These are phyloP conservation scores for Resseliella maxima DNA, from an alignment of 2,888 invertebrate genomes.

Conservation along the genomic window DNA sequence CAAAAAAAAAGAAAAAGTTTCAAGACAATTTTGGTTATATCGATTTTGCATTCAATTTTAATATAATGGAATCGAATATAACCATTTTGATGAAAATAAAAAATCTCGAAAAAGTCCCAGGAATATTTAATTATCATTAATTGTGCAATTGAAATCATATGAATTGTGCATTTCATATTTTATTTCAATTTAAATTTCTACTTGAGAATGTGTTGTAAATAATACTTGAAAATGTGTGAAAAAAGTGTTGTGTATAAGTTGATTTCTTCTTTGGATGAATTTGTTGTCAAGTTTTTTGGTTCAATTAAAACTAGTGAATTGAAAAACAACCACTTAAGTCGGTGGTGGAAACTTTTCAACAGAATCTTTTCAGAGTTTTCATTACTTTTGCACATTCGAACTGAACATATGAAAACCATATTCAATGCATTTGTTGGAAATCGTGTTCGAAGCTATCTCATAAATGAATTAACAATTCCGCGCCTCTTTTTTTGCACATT, in stretches of 20 bases:
- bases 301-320: constrained; percentile 13
- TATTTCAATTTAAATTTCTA: too few relatives aligned
- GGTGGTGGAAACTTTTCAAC: neutral
- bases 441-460: neutral
- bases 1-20: neutral
- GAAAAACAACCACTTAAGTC: neutral
- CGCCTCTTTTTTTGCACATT: neutral
- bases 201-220: too few relatives aligned
- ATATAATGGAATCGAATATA: too few relatives aligned
- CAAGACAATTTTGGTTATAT: too few relatives aligned
- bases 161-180: too few relatives aligned
- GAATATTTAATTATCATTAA: too few relatives aligned
- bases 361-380: neutral
- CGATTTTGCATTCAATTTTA: too few relatives aligned
- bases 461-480: neutral
- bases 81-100: too few relatives aligned
- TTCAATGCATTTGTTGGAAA: neutral
- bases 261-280: neutral
- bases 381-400: neutral
- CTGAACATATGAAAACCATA: too few relatives aligned
- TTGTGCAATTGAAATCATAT: too few relatives aligned
- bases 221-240: neutral
- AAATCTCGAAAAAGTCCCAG: too few relatives aligned
- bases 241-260: neutral
- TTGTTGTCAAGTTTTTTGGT: neutral